Base-by-base conservation (phyloP, 2,797 vertebrate genomes). In the Lepus townsendii region DNA sequence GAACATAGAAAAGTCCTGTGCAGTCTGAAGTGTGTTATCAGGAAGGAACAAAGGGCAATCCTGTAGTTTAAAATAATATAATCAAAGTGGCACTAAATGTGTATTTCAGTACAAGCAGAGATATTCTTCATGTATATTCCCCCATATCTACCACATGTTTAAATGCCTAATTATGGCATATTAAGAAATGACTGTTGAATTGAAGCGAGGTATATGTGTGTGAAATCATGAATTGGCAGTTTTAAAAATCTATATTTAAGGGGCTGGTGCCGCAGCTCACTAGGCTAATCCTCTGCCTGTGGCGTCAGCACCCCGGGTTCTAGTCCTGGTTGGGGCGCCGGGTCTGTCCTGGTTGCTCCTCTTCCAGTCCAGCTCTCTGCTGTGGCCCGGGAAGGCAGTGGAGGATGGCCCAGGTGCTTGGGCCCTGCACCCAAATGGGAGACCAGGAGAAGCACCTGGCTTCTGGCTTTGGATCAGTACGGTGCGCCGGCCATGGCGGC, bases 11-110 rank as follows among this genome's bases (percentile, higher is more conserved):
- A 85, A 57, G 42, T 89, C 63, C 35, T 78, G 10, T 24, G 24
- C 10, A 57, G 16, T 73, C 22, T 24, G 57, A 75, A 30, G 22
- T 27, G n/a, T 24, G 38, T 27, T 11, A 80, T 52, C 35, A 66
- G 47, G 68, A 87, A 80, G 65, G 38, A 63, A 77, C 12, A 65
- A 66, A 68, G 72, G 54, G 2, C 26, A 52, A 42, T 88, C 90
- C 30, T 85, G 17, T 83, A 3, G 9, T 63, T 94, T 88, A 83
- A 88, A 83, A 88, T 57, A 84, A 69, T 79, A 71, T 80, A 75
- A 30, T 13, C 47, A 20, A 92, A 90, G 54, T 78, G 63, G n/a
- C 78, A 76, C 54, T 57, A 63, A 50, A 75, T 65, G 66, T 72
- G 38, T 35, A 52, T 35, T 75, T 85, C 38, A 91, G 77, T 69